A percentile compares a stretch with the other conserved stretches of the same genome.
phyloP scores from a whole-genome alignment of 2,113 vertebrate genomes.

The Coptodon rendalli region DNA sequence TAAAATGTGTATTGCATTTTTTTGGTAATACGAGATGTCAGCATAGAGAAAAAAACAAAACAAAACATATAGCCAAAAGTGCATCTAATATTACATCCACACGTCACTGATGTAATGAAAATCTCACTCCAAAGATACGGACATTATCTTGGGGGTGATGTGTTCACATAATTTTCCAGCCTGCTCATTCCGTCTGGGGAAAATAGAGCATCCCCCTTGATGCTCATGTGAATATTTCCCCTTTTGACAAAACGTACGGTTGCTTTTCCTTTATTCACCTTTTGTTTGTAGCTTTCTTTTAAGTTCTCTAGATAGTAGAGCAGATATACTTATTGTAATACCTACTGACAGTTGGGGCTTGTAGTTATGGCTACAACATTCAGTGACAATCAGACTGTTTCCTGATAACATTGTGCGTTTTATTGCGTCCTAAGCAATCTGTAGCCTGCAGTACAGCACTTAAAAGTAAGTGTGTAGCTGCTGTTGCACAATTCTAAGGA shows the following conservation, averaged over 20 bases:
- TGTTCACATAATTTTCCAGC: neutral
- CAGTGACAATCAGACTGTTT: neutral
- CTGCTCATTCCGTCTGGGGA: neutral
- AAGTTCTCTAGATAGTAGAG: neutral
- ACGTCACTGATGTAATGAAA: neutral
- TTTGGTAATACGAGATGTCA: neutral
- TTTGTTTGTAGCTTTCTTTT: neutral
- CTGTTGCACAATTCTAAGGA: neutral
- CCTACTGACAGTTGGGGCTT: neutral
- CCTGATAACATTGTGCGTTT: neutral
- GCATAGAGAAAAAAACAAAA: neutral
- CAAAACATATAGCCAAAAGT: neutral
- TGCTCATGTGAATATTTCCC: neutral
- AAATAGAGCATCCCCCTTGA: neutral
- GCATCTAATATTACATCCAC: neutral
- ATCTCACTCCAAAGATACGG: accelerated
- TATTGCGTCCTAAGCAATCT: neutral
- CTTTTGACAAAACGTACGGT: neutral
- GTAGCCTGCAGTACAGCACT: neutral
- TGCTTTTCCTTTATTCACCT: neutral
- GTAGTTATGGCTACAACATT: neutral
- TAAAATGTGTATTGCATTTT: neutral
- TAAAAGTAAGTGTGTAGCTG: neutral
- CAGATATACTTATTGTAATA: neutral
- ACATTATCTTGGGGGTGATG: neutral